These are phyloP conservation scores for Desmophyllum pertusum DNA, from an alignment of 92 coral and sea anemone species.

Conservation along the genomic window DNA sequence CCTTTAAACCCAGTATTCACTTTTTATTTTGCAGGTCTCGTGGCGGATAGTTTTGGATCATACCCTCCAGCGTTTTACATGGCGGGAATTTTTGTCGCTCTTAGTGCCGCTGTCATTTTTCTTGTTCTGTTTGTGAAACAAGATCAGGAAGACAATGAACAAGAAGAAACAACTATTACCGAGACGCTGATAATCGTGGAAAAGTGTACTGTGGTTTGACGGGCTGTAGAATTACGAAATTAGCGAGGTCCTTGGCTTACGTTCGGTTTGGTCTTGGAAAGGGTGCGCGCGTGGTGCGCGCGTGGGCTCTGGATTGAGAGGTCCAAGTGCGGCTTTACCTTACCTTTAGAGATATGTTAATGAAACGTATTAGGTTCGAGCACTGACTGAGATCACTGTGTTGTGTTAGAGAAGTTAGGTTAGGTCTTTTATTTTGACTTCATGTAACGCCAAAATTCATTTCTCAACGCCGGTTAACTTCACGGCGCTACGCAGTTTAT, in stretches of 20 bases:
- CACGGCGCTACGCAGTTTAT: too few relatives aligned
- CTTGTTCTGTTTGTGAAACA: constrained; percentile 24
- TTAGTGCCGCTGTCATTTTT: constrained; percentile 11
- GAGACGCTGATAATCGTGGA: constrained; percentile 4
- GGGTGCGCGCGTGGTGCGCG: too few relatives aligned
- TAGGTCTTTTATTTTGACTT: too few relatives aligned
- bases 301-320: not conserved
- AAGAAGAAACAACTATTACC: not conserved
- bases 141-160: not conserved
- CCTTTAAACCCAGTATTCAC: too few relatives aligned
- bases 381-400: not conserved
- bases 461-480: too few relatives aligned
- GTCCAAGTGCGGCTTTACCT: too few relatives aligned
- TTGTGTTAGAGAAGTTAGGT: too few relatives aligned
- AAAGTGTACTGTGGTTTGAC: constrained; percentile 16
- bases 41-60: constrained; percentile 24
- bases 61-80: constrained; percentile 33
- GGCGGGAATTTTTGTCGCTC: constrained; percentile 2
- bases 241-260: not conserved
- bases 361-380: not conserved
- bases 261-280: too few relatives aligned
- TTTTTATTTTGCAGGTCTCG: constrained; percentile 19
- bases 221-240: not conserved
- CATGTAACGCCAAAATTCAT: too few relatives aligned
- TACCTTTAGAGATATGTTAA: too few relatives aligned